Percentiles rank a stretch among this genome's conserved stretches.
These are phyloP conservation scores for Aporophyla nigra DNA, from an alignment of 2,888 invertebrate species.

Conservation along the genomic window DNA sequence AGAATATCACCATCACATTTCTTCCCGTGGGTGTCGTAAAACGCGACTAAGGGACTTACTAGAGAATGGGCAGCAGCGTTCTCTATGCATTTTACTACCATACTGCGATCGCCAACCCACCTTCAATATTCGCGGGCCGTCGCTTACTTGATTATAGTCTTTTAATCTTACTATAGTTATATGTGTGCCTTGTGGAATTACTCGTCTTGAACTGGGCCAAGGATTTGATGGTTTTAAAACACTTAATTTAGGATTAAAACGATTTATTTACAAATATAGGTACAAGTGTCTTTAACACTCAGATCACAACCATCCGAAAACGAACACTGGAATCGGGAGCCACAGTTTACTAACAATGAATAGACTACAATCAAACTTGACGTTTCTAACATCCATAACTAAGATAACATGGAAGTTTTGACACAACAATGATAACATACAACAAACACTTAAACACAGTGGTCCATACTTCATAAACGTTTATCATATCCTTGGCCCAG, in stretches of 20 bases:
- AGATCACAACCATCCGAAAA: not conserved
- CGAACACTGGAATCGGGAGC: not conserved
- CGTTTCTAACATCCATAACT: not conserved
- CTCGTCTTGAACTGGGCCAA: slow-evolving; percentile 52
- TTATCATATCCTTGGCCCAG: slow-evolving; percentile 61
- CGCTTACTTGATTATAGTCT: slow-evolving; percentile 29
- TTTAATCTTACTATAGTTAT: slow-evolving; percentile 5
- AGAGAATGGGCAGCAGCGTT: too few relatives aligned
- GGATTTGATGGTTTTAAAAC: slow-evolving; percentile 39
- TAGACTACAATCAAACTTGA: not conserved
- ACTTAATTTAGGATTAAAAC: too few relatives aligned
- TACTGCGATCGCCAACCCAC: too few relatives aligned
- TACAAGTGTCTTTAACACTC: too few relatives aligned
- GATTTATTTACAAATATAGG: too few relatives aligned
- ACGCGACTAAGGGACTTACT: too few relatives aligned
- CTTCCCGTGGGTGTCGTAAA: too few relatives aligned
- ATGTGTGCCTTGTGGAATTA: slow-evolving; percentile 30
- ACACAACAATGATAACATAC: slow-evolving; percentile 16
- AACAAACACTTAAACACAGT: slow-evolving; percentile 23
- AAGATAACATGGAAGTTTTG: slow-evolving; percentile 4
- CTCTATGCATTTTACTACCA: too few relatives aligned
- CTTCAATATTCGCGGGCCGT: slow-evolving; percentile 23
- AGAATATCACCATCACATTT: too few relatives aligned
- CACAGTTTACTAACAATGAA: slow-evolving; percentile 10
- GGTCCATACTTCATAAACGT: slow-evolving; percentile 21